Percentiles rank a stretch among this genome's conserved stretches.
These are phyloP conservation scores for Cephus cinctus DNA, from an alignment of 1,140 invertebrate species.

Conservation along the genomic window DNA sequence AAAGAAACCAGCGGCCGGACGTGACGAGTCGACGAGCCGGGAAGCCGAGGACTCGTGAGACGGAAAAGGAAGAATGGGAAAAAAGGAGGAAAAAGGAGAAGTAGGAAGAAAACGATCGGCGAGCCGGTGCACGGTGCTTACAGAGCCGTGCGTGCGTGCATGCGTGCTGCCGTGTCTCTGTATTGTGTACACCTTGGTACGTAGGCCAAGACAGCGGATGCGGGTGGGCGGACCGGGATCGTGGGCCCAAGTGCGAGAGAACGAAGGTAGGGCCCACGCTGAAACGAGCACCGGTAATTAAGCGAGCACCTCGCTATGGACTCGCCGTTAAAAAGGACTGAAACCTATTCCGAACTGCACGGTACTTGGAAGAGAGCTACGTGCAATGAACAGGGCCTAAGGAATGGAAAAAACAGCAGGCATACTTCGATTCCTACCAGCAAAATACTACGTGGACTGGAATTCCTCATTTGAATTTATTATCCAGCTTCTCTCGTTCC, in stretches of 20 bases:
- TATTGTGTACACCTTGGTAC: conserved; percentile 9
- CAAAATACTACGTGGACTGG: too few species aligned
- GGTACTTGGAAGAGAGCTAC: too few species aligned
- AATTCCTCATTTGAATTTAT: too few species aligned
- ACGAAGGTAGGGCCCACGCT: conserved; percentile 23
- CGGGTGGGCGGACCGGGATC: conserved; percentile 43
- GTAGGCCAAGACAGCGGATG: conserved; percentile 31
- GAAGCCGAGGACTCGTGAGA: conserved; percentile 14
- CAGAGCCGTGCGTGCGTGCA: conserved; percentile 18
- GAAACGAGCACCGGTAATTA: conserved; percentile 34
- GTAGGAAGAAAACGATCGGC: conserved; percentile 7
- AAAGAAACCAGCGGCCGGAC: not conserved
- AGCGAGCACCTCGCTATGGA: conserved; percentile 24
- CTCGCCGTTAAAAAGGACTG: conserved; percentile 9
- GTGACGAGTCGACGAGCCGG: conserved; percentile 14
- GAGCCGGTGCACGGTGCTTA: conserved; percentile 22
- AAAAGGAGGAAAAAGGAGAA: not conserved
- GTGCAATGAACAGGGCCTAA: too few species aligned
- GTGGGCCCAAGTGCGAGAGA: conserved; percentile 6
- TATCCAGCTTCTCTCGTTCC: too few species aligned
- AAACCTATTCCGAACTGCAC: too few species aligned
- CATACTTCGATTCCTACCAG: too few species aligned
- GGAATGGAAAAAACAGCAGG: too few species aligned
- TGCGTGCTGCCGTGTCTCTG: conserved; percentile 15
- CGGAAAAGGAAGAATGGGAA: too few species aligned